phyloP scores from a whole-genome alignment of 2,113 vertebrate species.

The Glareola pratincola region DNA sequence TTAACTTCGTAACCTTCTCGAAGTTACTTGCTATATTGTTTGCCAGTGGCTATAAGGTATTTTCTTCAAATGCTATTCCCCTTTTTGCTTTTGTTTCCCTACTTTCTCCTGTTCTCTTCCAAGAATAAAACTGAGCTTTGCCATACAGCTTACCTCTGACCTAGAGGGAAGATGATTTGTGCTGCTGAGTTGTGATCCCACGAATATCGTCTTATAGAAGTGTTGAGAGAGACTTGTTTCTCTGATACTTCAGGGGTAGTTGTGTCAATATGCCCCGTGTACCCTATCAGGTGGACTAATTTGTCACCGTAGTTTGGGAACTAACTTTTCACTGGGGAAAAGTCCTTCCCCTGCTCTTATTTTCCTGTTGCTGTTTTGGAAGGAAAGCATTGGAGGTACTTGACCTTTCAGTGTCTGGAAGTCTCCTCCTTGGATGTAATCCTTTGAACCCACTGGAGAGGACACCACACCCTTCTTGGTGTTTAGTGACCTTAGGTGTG shows the following conservation, averaged over 20 bases:
- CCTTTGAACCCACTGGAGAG: neutral
- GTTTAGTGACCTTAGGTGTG: neutral
- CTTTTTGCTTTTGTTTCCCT: neutral
- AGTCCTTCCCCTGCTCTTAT: neutral
- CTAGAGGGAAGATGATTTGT: neutral
- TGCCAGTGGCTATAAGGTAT: neutral
- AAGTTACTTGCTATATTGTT: neutral
- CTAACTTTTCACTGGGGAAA: neutral
- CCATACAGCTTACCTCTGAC: neutral
- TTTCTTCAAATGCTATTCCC: neutral
- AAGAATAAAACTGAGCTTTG: neutral
- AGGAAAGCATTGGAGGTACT: neutral
- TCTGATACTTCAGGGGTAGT: neutral
- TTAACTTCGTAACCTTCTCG: neutral
- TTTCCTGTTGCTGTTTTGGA: neutral
- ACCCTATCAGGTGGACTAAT: neutral
- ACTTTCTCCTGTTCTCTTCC: neutral
- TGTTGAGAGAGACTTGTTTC: neutral
- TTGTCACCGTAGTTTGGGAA: neutral
- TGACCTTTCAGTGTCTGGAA: neutral
- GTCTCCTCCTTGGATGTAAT: neutral
- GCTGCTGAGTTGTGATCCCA: neutral
- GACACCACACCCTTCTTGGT: neutral
- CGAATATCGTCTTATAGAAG: neutral
- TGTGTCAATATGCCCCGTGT: neutral